Conservation (phyloP, 1,140 invertebrate genomes). For the Drosophila watanabei region DNA sequence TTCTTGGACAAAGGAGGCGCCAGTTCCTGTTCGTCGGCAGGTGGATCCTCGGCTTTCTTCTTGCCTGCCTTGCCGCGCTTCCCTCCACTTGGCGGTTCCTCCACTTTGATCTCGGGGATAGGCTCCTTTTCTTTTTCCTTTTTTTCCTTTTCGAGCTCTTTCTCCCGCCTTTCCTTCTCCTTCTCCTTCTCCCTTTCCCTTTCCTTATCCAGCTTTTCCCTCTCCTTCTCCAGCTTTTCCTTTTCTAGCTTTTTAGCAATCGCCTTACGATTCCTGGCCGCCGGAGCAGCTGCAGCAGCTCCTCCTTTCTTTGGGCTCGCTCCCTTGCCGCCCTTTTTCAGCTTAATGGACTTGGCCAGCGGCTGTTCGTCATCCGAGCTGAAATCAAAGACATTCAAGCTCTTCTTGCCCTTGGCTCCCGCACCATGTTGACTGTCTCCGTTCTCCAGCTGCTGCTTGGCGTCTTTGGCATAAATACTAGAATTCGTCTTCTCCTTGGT, state of each 20-base stretch:
- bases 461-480: constrained; percentile 82
- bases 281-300: constrained; percentile 10
- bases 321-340: constrained; percentile 69
- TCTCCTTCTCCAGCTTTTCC: constrained; percentile 31
- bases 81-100: constrained; percentile 26
- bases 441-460: constrained; percentile 72
- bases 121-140: constrained; percentile 15
- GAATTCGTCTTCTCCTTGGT: constrained; percentile 74
- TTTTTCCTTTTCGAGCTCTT: constrained; percentile 5
- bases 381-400: constrained; percentile 84
- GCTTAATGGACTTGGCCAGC: constrained; percentile 81
- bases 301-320: constrained; percentile 53
- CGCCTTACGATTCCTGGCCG: constrained; percentile 61
- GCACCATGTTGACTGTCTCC: constrained; percentile 41
- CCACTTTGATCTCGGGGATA: constrained; percentile 17
- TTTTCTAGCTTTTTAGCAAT: constrained; percentile 49
- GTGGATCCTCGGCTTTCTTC: constrained; percentile 48
- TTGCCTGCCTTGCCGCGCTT: constrained; percentile 50
- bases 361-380: constrained; percentile 86
- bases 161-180: constrained; percentile 20
- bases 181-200: constrained; percentile 18
- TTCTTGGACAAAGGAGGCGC: constrained; percentile 63
- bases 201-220: constrained; percentile 10
- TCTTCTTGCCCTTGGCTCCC: constrained; percentile 55
- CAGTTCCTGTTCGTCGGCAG: constrained; percentile 46